These are phyloP conservation scores for Lysiphlebus fabarum DNA, from an alignment of 1,140 invertebrate species.

Conservation along the genomic window DNA sequence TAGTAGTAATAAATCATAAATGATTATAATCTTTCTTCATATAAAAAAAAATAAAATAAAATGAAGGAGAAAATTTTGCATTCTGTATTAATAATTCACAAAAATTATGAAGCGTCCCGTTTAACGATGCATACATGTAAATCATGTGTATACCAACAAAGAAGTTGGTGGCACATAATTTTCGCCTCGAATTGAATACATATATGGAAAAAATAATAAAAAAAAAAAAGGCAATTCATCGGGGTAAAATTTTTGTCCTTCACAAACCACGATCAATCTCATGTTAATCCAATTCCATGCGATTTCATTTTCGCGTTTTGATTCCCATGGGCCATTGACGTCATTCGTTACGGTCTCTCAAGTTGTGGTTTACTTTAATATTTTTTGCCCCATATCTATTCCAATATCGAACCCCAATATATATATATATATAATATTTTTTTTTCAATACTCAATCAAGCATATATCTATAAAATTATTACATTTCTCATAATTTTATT, in stretches of 20 bases:
- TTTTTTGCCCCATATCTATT: constrained; percentile 7
- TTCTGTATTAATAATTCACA: not conserved
- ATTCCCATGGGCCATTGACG: constrained; percentile 6
- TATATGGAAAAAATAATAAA: not conserved
- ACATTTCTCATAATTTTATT: not conserved
- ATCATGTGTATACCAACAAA: constrained; percentile 4
- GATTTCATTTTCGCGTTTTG: constrained; percentile 17
- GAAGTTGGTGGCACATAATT: not conserved
- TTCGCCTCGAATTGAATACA: not conserved
- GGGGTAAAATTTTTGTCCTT: not conserved
- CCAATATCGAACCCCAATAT: constrained; percentile 9
- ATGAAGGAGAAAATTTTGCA: too few species aligned
- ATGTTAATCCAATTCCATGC: constrained; percentile 21
- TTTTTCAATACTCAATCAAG: constrained; percentile 12
- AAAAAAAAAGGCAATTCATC: constrained; percentile 4
- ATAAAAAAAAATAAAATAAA: too few species aligned
- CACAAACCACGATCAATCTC: constrained; percentile 10
- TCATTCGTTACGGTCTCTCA: constrained; percentile 8
- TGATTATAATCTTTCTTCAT: too few species aligned
- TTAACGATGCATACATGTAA: constrained; percentile 8
- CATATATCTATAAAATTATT: not conserved
- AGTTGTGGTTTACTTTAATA: not conserved
- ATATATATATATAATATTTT: too few species aligned
- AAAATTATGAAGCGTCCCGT: not conserved
- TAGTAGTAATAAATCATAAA: too few species aligned